phyloP scores from a whole-genome alignment of 1,140 invertebrate genomes.

The Drosophila nebulosa region DNA sequence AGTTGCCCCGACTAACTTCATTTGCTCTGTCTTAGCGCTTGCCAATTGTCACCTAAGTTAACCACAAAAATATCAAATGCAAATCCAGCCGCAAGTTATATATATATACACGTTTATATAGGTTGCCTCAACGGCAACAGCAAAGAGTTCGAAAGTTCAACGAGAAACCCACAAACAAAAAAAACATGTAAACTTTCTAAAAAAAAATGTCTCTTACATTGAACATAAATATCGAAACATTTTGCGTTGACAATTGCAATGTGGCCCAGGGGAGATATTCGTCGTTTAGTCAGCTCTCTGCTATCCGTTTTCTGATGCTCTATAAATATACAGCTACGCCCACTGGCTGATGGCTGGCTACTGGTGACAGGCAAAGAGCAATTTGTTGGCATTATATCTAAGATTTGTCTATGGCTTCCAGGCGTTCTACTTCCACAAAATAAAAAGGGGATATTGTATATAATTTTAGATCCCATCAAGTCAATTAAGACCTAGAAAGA shows the following conservation, averaged over 20 bases:
- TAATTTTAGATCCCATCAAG: no score
- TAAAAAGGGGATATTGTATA: neutral
- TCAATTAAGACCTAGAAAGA: no score
- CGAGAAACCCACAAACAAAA: neutral
- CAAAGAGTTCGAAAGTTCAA: slow-evolving; percentile 58
- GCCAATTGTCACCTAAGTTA: slow-evolving; percentile 60
- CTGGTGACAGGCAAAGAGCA: neutral
- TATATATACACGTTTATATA: neutral
- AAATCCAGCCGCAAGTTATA: slow-evolving; percentile 10
- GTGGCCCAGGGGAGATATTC: neutral
- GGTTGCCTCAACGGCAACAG: slow-evolving; percentile 16
- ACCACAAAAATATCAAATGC: slow-evolving; percentile 37
- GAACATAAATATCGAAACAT: slow-evolving; percentile 30
- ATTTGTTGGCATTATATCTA: neutral
- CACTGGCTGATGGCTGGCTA: neutral
- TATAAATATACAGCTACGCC: neutral
- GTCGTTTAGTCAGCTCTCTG: neutral
- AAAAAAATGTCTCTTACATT: slow-evolving; percentile 37
- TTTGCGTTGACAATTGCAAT: slow-evolving; percentile 29
- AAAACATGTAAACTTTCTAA: slow-evolving; percentile 42
- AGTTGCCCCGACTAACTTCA: slow-evolving; percentile 49
- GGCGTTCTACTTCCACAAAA: neutral
- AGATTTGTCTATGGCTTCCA: neutral
- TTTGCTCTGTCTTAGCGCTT: slow-evolving; percentile 29
- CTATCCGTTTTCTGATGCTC: neutral